A percentile compares a stretch with the other conserved stretches of the same genome.
phyloP scores from a whole-genome alignment of 2,888 invertebrate genomes.

The Exephanes ischioxanthus region DNA sequence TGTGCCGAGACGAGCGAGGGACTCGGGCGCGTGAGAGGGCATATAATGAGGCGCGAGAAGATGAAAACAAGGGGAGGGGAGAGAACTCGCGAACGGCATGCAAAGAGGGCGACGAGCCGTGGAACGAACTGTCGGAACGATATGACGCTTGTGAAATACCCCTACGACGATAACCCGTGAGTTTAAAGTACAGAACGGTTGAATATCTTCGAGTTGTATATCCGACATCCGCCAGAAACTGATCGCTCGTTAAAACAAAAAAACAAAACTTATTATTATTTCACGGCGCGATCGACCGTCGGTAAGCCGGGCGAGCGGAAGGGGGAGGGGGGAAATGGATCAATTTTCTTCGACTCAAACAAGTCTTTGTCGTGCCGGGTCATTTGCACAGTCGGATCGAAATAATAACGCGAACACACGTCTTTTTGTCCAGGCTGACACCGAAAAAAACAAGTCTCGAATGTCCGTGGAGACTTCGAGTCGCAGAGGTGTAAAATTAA shows the following conservation, averaged over 20 bases:
- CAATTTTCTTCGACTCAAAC: background rate
- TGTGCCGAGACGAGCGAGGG: conserved; percentile 11
- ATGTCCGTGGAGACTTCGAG: too few relatives aligned
- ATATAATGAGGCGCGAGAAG: conserved; percentile 24
- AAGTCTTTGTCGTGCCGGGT: background rate
- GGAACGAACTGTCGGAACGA: conserved; percentile 3
- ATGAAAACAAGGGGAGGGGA: conserved; percentile 40
- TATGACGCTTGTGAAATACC: background rate
- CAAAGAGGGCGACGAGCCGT: conserved; percentile 1
- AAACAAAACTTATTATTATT: background rate
- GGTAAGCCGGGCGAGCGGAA: too few relatives aligned
- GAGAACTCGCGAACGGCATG: background rate
- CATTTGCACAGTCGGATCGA: background rate
- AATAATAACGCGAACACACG: background rate
- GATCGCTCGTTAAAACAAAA: background rate
- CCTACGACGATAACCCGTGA: background rate
- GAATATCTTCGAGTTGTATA: background rate
- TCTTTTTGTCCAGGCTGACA: background rate
- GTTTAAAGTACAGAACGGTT: background rate
- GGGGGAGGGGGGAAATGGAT: too few relatives aligned
- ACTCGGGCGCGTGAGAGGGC: conserved; percentile 11
- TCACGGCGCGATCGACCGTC: too few relatives aligned
- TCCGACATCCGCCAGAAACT: background rate
- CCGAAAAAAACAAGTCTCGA: too few relatives aligned
- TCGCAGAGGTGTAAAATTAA: background rate